Evolutionary conservation across 2,888 invertebrate species (phyloP).

Genomic region (Boloria selene): DNA sequence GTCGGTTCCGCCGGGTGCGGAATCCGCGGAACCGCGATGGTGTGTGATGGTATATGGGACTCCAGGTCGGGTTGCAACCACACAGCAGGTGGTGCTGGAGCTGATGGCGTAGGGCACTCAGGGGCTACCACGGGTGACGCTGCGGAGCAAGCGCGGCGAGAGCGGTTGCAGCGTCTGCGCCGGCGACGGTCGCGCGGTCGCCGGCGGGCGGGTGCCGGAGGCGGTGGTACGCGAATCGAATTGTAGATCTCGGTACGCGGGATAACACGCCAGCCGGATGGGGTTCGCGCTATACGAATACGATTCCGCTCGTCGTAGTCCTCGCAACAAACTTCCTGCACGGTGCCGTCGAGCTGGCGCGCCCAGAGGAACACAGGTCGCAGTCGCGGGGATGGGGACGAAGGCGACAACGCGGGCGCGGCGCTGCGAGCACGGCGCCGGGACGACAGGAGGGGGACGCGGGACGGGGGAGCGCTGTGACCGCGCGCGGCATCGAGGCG

Average conservation of each 20-base stretch:
- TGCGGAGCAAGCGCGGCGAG: constrained; percentile 44
- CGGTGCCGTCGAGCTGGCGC: constrained; percentile 89
- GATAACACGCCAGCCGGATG: constrained; percentile 91
- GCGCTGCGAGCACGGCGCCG: constrained; percentile 60
- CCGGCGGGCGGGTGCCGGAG: constrained; percentile 46
- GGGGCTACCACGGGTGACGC: constrained; percentile 44
- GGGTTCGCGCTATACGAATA: constrained; percentile 90
- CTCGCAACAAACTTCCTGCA: constrained; percentile 92
- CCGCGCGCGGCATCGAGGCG: constrained; percentile 82
- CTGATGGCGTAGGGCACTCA: constrained; percentile 34
- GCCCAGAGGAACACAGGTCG: constrained; percentile 94
- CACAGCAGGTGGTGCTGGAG: constrained; percentile 48
- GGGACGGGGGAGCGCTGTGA: constrained; percentile 50
- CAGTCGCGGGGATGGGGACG: constrained; percentile 82
- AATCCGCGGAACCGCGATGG: constrained; percentile 79
- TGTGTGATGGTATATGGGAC: constrained; percentile 84
- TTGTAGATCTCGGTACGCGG: constrained; percentile 87
- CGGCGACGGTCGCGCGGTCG: constrained; percentile 50
- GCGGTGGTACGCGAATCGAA: constrained; percentile 67
- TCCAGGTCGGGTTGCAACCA: constrained; percentile 81
- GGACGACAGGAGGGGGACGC: constrained; percentile 81
- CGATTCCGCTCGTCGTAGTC: constrained; percentile 94
- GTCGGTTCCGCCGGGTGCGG: constrained; percentile 64
- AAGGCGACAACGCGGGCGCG: constrained; percentile 78
- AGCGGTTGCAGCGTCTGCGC: constrained; percentile 46